phyloP scores from a whole-genome alignment of 2,797 vertebrate genomes.

The Loris lydekkerianus region DNA sequence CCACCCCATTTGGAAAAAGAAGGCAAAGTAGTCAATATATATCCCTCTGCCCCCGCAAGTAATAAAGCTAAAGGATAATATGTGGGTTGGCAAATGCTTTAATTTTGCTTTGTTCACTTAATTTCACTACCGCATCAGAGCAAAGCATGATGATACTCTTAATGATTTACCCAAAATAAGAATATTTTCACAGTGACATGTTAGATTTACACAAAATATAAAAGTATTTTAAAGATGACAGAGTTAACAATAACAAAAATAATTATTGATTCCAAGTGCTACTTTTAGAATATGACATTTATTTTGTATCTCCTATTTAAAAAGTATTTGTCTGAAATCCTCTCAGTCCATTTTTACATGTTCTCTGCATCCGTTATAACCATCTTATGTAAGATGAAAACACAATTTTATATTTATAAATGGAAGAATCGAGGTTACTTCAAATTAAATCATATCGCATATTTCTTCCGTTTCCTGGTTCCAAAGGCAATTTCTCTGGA shows the following conservation, averaged over 20 bases:
- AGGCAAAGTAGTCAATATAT: neutral
- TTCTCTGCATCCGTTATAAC: neutral
- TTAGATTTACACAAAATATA: neutral
- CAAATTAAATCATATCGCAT: neutral
- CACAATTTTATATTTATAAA: neutral
- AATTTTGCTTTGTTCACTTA: conserved; percentile 4
- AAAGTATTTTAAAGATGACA: neutral
- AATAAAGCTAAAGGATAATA: neutral
- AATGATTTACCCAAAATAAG: neutral
- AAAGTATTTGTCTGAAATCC: neutral
- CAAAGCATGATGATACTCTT: neutral
- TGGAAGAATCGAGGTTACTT: neutral
- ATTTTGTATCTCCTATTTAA: neutral
- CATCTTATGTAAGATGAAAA: neutral
- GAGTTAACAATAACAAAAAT: neutral
- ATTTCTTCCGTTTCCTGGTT: neutral
- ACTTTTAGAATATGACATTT: conserved; percentile 19
- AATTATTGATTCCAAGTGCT: neutral
- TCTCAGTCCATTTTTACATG: neutral
- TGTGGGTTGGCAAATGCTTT: neutral
- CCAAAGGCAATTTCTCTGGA: neutral
- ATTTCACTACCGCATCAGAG: neutral
- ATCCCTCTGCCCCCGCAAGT: neutral
- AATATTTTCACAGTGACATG: neutral
- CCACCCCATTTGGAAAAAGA: neutral